Percentiles rank a stretch among this genome's conserved stretches.
phyloP scores from a whole-genome alignment of 2,888 invertebrate genomes.

The Drosophila conformis region DNA sequence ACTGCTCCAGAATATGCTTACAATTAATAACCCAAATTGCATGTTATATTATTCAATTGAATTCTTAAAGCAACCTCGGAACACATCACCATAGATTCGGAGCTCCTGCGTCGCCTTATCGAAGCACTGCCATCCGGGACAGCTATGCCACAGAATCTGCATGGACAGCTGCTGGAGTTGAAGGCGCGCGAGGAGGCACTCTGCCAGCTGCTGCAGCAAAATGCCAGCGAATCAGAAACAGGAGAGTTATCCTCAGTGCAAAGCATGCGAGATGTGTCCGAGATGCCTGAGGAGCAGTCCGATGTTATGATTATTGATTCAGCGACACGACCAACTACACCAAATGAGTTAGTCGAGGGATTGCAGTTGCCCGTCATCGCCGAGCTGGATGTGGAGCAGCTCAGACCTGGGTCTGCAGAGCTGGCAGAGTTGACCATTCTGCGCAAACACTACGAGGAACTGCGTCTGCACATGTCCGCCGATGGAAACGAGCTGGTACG shows the following conservation, averaged over 20 bases:
- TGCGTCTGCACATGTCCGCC: constrained; percentile 76
- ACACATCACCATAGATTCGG: constrained; percentile 83
- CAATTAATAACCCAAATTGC: not conserved
- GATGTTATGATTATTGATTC: constrained; percentile 58
- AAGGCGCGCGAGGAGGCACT: constrained; percentile 82
- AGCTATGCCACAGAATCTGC: constrained; percentile 90
- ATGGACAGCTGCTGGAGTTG: constrained; percentile 87
- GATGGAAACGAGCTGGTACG: constrained; percentile 75
- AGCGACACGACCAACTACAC: constrained; percentile 82
- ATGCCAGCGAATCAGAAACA: constrained; percentile 58
- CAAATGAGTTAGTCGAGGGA: constrained; percentile 67
- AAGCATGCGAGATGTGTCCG: constrained; percentile 76
- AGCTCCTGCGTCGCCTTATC: constrained; percentile 79
- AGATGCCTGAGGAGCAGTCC: constrained; percentile 60
- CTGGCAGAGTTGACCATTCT: constrained; percentile 71
- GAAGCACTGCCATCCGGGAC: constrained; percentile 90
- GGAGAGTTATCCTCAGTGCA: constrained; percentile 80
- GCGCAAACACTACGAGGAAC: constrained; percentile 79
- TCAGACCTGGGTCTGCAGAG: constrained; percentile 45
- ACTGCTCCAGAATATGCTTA: not conserved
- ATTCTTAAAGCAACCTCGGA: constrained; percentile 80
- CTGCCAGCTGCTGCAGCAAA: constrained; percentile 66
- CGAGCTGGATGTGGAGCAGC: constrained; percentile 50
- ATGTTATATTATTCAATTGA: not conserved
- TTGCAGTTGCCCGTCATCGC: constrained; percentile 70